A percentile compares a stretch with the other conserved stretches of the same genome.
Evolutionary conservation across 2,797 vertebrate species (phyloP).

Genomic region (Moxostoma hubbsi): DNA sequence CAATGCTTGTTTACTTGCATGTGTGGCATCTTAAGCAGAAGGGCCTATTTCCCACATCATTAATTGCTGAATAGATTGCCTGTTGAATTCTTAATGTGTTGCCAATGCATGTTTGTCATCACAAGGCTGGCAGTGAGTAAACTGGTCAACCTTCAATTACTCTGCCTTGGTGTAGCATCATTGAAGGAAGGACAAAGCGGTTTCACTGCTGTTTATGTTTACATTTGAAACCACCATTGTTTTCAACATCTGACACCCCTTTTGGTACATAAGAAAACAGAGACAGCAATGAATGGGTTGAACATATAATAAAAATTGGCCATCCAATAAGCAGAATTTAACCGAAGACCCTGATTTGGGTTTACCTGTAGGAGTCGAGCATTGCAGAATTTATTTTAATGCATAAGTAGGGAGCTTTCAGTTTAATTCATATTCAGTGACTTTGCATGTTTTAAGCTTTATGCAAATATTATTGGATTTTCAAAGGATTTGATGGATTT

Average conservation of each 20-base stretch:
- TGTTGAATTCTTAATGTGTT: slow-evolving; percentile 84
- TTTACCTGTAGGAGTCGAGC: slow-evolving; percentile 82
- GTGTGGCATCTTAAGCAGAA: slow-evolving; percentile 76
- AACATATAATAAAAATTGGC: neutral
- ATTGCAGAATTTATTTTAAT: slow-evolving; percentile 81
- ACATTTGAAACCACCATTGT: slow-evolving; percentile 25
- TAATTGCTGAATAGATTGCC: slow-evolving; percentile 84
- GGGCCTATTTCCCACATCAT: slow-evolving; percentile 82
- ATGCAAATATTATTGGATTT: slow-evolving; percentile 88
- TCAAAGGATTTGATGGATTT: slow-evolving; percentile 80
- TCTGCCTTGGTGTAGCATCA: slow-evolving; percentile 56
- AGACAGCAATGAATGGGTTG: slow-evolving; percentile 16
- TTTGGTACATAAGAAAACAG: slow-evolving; percentile 2
- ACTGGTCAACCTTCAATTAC: slow-evolving; percentile 71
- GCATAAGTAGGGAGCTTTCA: slow-evolving; percentile 81
- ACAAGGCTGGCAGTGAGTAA: slow-evolving; percentile 73
- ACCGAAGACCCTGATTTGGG: slow-evolving; percentile 54
- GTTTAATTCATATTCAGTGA: slow-evolving; percentile 83
- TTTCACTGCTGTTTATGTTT: slow-evolving; percentile 21
- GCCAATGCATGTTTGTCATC: slow-evolving; percentile 82
- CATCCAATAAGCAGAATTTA: slow-evolving; percentile 42
- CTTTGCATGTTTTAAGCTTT: slow-evolving; percentile 86
- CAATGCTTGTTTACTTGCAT: slow-evolving; percentile 75
- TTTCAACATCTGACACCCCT: slow-evolving; percentile 31
- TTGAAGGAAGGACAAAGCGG: slow-evolving; percentile 46